Base-by-base conservation (phyloP, 1,140 invertebrate genomes). In the Mycetomoellerius zeteki region DNA sequence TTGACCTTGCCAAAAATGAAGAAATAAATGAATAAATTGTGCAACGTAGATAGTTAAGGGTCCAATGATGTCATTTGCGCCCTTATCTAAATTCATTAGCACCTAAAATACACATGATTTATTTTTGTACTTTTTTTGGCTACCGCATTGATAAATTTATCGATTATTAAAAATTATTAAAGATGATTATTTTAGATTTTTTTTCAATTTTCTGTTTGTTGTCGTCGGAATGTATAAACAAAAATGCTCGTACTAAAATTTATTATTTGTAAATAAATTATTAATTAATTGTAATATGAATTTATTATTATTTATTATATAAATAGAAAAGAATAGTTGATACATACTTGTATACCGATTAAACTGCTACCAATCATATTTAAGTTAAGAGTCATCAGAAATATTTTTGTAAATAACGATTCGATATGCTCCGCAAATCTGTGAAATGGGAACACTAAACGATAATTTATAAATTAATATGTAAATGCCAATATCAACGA, bases 1-100 rank as follows among this genome's bases (percentile, higher is more conserved):
- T 86, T 85, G 90, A 80, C 85, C 87, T 85, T 80, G 77, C 60
- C 77, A 69, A 5, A 54, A 80, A 24, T 54, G 62, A 19, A 80
- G 47, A 54, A 69, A 80, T 7, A 80, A 14, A 69, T 69, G 47
- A 33, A 27, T 37, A 1, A 69, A 1, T 69, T 56, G 62, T 8
- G 27, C 47, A 24, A 69, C 0, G 19, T 69, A 80, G 0, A 80
- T 54, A 69, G 47, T 8, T 5, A 54, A 3, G 5, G 64, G 77
- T 12, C 47, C n/a, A 2, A 3, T 30, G 6, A 80, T 37, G 12
- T 69, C 21, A 19, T n/a, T 37, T 33, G n/a, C 14, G 1, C 12
- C 19, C 5, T 52, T 54, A n/a, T 24, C 2, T 69, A 69, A 80
- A 54, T 80, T 56, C 77, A 80, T 80, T 16, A 80, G 19, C 8